A percentile compares a stretch with the other conserved stretches of the same genome.
These are phyloP conservation scores for Leptoclinus maculatus DNA, from an alignment of 2,797 vertebrate species.

Conservation along the genomic window DNA sequence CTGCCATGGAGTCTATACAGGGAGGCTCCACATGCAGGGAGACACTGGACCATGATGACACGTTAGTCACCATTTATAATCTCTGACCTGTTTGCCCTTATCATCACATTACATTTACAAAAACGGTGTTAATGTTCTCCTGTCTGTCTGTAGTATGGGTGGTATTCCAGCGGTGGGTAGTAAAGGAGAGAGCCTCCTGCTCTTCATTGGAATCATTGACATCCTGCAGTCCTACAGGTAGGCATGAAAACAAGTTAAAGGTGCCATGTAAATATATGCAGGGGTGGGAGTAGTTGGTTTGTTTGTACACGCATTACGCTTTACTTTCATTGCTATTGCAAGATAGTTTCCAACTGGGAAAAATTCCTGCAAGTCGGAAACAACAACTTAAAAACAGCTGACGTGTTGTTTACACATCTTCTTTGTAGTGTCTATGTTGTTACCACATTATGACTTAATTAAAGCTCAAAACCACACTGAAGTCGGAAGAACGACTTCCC, in stretches of 20 bases:
- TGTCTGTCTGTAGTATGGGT: slow-evolving; percentile 89
- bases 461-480: too few relatives aligned
- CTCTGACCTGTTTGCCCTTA: neutral
- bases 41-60: slow-evolving; percentile 92
- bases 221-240: slow-evolving; percentile 98
- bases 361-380: too few relatives aligned
- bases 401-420: too few relatives aligned
- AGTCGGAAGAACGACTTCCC: too few relatives aligned
- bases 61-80: slow-evolving; percentile 79
- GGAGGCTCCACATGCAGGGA: slow-evolving; percentile 91
- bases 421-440: too few relatives aligned
- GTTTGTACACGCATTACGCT: neutral
- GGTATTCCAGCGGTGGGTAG: slow-evolving; percentile 93
- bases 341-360: too few relatives aligned
- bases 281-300: neutral
- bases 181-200: slow-evolving; percentile 92
- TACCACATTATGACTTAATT: too few relatives aligned
- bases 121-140: neutral
- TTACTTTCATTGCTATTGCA: too few relatives aligned
- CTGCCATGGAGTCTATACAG: slow-evolving; percentile 98
- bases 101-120: neutral
- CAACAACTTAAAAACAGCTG: too few relatives aligned
- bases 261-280: neutral
- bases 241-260: neutral
- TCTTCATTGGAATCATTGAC: slow-evolving; percentile 97